phyloP scores from a whole-genome alignment of 2,113 vertebrate species.

The Stomatorhinus ivindoensis region DNA sequence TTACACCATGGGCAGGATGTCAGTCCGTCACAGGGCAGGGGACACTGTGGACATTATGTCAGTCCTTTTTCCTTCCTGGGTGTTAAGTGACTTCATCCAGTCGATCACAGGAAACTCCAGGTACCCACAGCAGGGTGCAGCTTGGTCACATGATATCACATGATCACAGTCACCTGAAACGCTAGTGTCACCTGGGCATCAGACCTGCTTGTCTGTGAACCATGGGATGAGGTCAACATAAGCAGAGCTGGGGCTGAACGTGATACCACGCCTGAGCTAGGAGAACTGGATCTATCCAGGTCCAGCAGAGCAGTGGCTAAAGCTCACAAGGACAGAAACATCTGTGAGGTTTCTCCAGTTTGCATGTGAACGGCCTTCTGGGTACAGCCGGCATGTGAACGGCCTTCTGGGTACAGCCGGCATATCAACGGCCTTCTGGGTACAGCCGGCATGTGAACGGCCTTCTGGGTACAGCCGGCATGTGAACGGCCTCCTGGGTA shows the following conservation, averaged over 20 bases:
- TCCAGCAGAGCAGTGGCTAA: neutral
- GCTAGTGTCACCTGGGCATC: neutral
- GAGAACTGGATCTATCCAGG: neutral
- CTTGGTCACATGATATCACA: neutral
- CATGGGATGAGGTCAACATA: neutral
- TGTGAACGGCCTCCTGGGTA: constrained; percentile 30
- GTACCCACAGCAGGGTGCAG: neutral
- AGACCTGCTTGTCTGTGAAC: neutral
- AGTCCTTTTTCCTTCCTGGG: neutral
- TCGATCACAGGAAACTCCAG: neutral
- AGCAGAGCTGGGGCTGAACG: neutral
- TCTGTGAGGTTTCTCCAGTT: neutral
- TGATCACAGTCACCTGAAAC: neutral
- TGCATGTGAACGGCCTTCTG: constrained; percentile 35
- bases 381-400: neutral
- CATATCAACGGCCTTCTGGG: too few species aligned
- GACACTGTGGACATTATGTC: neutral
- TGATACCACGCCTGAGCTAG: neutral
- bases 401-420: too few species aligned
- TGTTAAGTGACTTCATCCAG: neutral
- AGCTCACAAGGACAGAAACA: neutral
- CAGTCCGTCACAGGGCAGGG: neutral
- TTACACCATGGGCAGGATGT: neutral
- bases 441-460: constrained; percentile 28
- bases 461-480: constrained; percentile 28